phyloP scores from a whole-genome alignment of 2,797 vertebrate species.

The Emys orbicularis region DNA sequence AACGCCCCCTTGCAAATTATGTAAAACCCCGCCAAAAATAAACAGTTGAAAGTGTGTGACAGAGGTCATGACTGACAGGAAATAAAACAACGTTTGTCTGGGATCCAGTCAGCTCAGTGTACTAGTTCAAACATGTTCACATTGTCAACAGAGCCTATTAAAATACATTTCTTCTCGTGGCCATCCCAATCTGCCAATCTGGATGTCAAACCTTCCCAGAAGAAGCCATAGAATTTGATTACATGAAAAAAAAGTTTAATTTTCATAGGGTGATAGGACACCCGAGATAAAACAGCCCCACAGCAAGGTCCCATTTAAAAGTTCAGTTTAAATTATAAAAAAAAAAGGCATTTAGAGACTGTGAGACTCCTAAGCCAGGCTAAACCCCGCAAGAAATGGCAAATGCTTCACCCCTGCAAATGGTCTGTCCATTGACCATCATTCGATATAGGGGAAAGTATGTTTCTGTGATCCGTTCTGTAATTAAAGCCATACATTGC shows the following conservation, averaged over 20 bases:
- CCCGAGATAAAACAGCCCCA: neutral
- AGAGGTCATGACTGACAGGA: neutral
- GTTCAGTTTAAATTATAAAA: neutral
- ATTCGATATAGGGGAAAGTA: neutral
- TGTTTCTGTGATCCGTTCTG: rapidly evolving
- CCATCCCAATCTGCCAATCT: neutral
- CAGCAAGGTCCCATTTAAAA: neutral
- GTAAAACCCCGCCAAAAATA: neutral
- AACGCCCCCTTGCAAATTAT: rapidly evolving
- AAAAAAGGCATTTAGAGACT: neutral
- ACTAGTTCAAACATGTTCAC: neutral
- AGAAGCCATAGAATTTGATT: neutral
- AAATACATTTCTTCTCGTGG: neutral
- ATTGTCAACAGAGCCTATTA: neutral
- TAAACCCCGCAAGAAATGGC: neutral
- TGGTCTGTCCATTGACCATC: rapidly evolving
- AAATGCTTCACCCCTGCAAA: neutral
- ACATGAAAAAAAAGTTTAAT: neutral
- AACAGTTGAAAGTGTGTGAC: rapidly evolving
- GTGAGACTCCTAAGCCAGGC: neutral
- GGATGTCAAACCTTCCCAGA: neutral
- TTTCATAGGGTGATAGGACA: neutral
- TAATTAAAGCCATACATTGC: rapidly evolving
- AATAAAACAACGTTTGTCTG: neutral
- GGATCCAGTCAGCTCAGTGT: neutral